Percentiles rank a stretch among this genome's conserved stretches.
Conservation (phyloP, 1,140 invertebrate genomes). For the Eriocheir sinensis region DNA sequence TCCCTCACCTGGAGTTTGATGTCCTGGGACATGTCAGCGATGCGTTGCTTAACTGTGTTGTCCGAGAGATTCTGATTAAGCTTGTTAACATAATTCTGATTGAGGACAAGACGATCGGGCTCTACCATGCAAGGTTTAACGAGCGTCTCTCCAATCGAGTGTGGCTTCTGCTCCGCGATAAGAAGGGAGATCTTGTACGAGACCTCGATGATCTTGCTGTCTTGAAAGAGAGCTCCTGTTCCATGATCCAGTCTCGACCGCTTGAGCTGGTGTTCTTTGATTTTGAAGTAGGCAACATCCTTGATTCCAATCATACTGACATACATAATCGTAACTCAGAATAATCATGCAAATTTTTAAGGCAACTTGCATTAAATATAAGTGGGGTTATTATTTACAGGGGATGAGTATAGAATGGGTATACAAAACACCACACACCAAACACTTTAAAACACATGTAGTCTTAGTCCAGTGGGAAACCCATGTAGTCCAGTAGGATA, state of each 20-base stretch:
- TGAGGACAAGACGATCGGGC: constrained; percentile 32
- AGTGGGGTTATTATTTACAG: too few relatives aligned
- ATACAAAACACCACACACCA: too few relatives aligned
- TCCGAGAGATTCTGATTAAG: constrained; percentile 34
- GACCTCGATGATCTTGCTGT: not conserved
- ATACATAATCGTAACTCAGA: too few relatives aligned
- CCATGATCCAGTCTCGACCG: constrained; percentile 1
- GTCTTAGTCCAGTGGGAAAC: too few relatives aligned
- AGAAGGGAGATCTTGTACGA: constrained; percentile 1
- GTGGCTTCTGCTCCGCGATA: not conserved
- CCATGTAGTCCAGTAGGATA: too few relatives aligned
- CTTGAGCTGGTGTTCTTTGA: not conserved
- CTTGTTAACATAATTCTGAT: constrained; percentile 37
- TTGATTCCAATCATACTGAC: too few relatives aligned
- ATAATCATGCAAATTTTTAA: too few relatives aligned
- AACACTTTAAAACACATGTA: too few relatives aligned
- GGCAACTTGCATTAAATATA: too few relatives aligned
- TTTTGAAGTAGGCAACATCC: too few relatives aligned
- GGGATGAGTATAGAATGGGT: too few relatives aligned
- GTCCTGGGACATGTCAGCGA: constrained; percentile 28
- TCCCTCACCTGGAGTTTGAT: constrained; percentile 23
- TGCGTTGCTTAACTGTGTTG: constrained; percentile 45
- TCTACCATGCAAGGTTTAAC: constrained; percentile 53
- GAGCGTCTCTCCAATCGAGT: constrained; percentile 33
- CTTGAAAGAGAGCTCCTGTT: not conserved